Evolutionary conservation across 2,888 invertebrate species (phyloP).

Genomic region (Volucella zonaria): DNA sequence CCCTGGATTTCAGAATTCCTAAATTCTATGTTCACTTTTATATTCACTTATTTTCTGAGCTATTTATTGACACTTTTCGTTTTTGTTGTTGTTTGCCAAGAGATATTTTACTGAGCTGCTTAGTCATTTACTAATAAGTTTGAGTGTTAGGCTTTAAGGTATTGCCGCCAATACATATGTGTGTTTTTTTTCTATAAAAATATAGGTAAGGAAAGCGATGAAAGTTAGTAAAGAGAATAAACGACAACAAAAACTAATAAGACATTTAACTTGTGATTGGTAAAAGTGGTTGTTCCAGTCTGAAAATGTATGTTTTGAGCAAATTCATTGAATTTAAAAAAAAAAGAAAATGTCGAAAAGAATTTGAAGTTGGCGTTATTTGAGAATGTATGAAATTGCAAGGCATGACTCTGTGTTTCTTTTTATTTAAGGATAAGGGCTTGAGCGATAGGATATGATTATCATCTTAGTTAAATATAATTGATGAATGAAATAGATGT

Average conservation of each 20-base stretch:
- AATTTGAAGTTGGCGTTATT: too few species aligned
- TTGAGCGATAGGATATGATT: too few species aligned
- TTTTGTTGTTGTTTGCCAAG: too few species aligned
- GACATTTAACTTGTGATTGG: constrained; percentile 10
- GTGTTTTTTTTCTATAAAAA: constrained; percentile 30
- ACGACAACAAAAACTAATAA: not conserved
- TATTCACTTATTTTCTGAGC: too few species aligned
- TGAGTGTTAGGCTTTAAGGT: too few species aligned
- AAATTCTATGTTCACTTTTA: too few species aligned
- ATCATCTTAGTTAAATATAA: not conserved
- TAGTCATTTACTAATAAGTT: too few species aligned
- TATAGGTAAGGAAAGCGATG: not conserved
- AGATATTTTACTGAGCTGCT: too few species aligned
- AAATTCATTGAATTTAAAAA: not conserved
- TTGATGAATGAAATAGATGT: constrained; percentile 4
- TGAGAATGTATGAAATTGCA: too few species aligned
- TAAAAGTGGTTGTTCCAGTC: not conserved
- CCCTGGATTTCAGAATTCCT: too few species aligned
- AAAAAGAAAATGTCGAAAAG: not conserved
- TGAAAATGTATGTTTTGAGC: constrained; percentile 12
- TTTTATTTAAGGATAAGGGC: not conserved
- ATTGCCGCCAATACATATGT: not conserved
- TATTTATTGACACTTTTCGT: too few species aligned
- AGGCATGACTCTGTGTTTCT: not conserved
- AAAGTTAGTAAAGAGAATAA: not conserved